phyloP scores from a whole-genome alignment of 1,140 invertebrate genomes.

The Heliconius hermathena region DNA sequence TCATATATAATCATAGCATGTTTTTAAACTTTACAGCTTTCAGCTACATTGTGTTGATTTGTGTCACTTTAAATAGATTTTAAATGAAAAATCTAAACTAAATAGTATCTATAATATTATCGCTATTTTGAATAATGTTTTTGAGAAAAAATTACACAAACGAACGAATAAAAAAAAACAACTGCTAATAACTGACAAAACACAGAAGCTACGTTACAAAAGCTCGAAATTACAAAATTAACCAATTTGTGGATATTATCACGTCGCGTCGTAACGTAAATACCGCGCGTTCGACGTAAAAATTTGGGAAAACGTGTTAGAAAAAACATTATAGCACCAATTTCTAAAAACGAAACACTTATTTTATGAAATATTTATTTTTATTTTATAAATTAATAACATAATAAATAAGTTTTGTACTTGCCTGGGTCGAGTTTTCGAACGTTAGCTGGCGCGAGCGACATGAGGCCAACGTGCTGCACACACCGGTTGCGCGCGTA shows the following conservation, averaged over 20 bases:
- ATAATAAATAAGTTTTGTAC: constrained; percentile 31
- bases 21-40: background rate
- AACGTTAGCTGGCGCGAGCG: constrained; percentile 41
- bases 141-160: background rate
- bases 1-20: constrained; percentile 6
- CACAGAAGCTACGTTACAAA: background rate
- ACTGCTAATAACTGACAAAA: background rate
- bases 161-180: background rate
- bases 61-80: no score
- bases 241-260: background rate
- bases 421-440: constrained; percentile 55
- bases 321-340: background rate
- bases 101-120: no score
- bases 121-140: background rate
- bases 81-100: no score
- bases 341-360: background rate
- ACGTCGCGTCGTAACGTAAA: constrained; percentile 2
- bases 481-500: constrained; percentile 66
- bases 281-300: background rate
- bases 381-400: constrained; percentile 19
- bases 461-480: constrained; percentile 55
- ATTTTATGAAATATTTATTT: background rate
- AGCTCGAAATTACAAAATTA: background rate
- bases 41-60: no score
- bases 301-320: background rate